Conservation (phyloP, 2,797 vertebrate genomes). For the Ispidina picta region DNA sequence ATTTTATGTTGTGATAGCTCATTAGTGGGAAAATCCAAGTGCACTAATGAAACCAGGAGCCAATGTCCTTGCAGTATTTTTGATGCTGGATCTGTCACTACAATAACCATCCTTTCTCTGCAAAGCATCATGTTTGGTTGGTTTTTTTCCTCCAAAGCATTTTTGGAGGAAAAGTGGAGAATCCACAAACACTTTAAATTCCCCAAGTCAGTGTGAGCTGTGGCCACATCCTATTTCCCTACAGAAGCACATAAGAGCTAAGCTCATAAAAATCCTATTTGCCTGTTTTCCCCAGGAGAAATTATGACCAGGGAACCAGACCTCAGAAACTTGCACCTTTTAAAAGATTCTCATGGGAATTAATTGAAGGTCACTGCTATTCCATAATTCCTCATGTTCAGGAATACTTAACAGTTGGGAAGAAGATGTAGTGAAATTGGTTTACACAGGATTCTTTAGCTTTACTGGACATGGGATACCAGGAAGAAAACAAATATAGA, state of each 20-base stretch:
- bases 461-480: background rate
- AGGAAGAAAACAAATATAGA: background rate
- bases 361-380: background rate
- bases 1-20: background rate
- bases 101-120: background rate
- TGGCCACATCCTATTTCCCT: background rate
- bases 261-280: background rate
- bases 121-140: background rate
- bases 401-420: background rate
- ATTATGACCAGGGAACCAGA: background rate
- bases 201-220: background rate
- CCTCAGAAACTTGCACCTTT: background rate
- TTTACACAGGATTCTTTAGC: background rate
- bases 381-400: background rate
- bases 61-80: background rate
- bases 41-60: background rate
- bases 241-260: background rate
- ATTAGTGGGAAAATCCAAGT: background rate
- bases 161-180: background rate
- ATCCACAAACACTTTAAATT: background rate
- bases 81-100: background rate
- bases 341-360: background rate
- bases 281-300: background rate
- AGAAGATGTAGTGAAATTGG: background rate
- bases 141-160: background rate